Base-by-base conservation (phyloP, 2,888 invertebrate genomes). In the Cabera pusaria region DNA sequence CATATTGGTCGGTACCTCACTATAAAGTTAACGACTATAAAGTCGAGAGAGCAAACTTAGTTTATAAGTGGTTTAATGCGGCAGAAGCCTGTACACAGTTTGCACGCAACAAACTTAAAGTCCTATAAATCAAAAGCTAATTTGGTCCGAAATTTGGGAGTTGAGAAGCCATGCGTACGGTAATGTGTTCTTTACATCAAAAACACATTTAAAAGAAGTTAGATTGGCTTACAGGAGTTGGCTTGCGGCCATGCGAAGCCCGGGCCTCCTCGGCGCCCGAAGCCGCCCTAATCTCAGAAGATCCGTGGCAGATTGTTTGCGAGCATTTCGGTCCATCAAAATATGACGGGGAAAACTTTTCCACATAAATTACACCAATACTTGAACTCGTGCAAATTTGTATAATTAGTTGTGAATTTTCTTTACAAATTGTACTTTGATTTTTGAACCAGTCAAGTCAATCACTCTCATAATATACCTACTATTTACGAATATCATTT, bases 151-250 rank as follows among this genome's bases (percentile, higher is more conserved):
- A 76, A 78, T 80, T 80, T 72, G 64, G 61, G 64, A 75, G 71
- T 69, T 62, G 69, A 60, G 65, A 62, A 66, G 72, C 72, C 66
- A 72, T 79, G 81, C 81, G 82, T 83, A 72, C 71, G 69, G 76
- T 80, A 83, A 83, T 81, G 81, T 80, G 84, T 82, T 86, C 78
- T 86, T 85, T 83, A 82, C 82, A 87, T 87, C 86, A 87, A 87
- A 87, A 88, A 87, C 86, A 86, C 84, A 86, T 88, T 88, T 87
- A 86, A 85, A 87, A 86, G 85, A 88, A 87, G 87, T 87, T 88
- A 88, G 81, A 88, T 88, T 88, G 86, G 87, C 86, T 87, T 84
- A 83, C 73, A 63, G 75, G 80, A 85, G 82, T 85, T 85, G 86
- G 85, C 85, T 73, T 58, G 63, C 70, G 76, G 78, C 84, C 86